Conservation (phyloP, 2,888 invertebrate species). For the Chrysodeixis includens region DNA sequence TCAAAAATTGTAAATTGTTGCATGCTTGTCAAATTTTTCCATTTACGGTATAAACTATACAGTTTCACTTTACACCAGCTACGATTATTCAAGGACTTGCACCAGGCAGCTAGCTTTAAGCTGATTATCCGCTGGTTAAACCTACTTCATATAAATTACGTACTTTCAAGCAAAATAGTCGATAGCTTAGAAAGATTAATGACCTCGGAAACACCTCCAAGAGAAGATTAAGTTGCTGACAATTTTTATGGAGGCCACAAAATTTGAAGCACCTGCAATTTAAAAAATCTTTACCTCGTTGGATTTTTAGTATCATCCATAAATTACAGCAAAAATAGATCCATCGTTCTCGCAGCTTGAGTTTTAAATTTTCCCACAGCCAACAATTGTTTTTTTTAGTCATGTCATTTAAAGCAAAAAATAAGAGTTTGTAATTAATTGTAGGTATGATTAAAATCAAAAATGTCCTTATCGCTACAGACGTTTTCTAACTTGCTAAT, state of each 20-base stretch:
- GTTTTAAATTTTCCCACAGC: background rate
- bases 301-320: background rate
- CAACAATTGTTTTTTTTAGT: background rate
- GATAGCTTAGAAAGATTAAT: slow-evolving; percentile 27
- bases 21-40: too few species aligned
- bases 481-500: too few species aligned
- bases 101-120: slow-evolving; percentile 19
- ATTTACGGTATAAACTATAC: too few species aligned
- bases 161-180: slow-evolving; percentile 16
- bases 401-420: too few species aligned
- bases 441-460: too few species aligned
- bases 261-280: background rate
- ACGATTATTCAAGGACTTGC: slow-evolving; percentile 19
- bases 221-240: slow-evolving; percentile 8
- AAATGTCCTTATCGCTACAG: too few species aligned
- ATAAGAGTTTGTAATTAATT: too few species aligned
- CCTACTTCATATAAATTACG: slow-evolving; percentile 26
- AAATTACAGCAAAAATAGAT: background rate
- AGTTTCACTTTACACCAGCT: background rate
- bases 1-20: too few species aligned
- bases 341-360: background rate
- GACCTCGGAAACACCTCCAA: slow-evolving; percentile 12
- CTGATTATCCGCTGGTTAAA: slow-evolving; percentile 16
- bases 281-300: background rate
- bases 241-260: slow-evolving; percentile 13